Percentiles rank a stretch among this genome's conserved stretches.
These are phyloP conservation scores for Lytechinus variegatus DNA, from an alignment of 35 echinoderm and acorn worm species.

Conservation along the genomic window DNA sequence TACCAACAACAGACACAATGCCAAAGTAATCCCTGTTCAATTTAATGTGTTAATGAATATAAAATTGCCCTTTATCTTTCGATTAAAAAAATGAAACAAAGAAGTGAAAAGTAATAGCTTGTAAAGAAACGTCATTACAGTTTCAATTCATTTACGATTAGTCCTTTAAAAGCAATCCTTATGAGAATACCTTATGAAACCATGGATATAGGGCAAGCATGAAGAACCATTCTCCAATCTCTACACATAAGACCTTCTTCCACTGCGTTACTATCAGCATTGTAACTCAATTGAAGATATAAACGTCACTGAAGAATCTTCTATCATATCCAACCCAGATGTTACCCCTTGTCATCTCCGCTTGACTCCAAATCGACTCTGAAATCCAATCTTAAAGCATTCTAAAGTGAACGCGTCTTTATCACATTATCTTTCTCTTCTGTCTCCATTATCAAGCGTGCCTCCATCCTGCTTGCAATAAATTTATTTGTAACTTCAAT, in stretches of 20 bases:
- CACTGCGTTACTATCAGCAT: not conserved
- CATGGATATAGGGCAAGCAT: not conserved
- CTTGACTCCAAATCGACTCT: not conserved
- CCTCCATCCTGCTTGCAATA: not conserved
- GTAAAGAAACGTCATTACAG: too few relatives aligned
- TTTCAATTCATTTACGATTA: too few relatives aligned
- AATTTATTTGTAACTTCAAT: conserved; percentile 32
- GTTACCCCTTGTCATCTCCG: not conserved
- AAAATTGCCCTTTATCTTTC: too few relatives aligned
- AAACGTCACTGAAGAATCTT: not conserved
- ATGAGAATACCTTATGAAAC: too few relatives aligned
- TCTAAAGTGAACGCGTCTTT: conserved; percentile 19
- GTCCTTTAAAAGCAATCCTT: too few relatives aligned
- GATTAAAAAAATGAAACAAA: too few relatives aligned
- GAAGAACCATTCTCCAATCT: not conserved
- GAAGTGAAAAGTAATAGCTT: too few relatives aligned
- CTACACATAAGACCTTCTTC: not conserved
- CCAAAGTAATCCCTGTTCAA: too few relatives aligned
- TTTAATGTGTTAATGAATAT: too few relatives aligned
- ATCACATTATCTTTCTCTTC: conserved; percentile 43
- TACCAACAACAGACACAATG: too few relatives aligned
- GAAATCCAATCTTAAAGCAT: conserved; percentile 32
- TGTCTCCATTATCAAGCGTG: conserved; percentile 6
- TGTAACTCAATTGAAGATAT: conserved; percentile 38
- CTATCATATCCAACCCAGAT: not conserved